Evolutionary conservation across 1,140 invertebrate species (phyloP).

Genomic region (Drosophila parabipectinata): DNA sequence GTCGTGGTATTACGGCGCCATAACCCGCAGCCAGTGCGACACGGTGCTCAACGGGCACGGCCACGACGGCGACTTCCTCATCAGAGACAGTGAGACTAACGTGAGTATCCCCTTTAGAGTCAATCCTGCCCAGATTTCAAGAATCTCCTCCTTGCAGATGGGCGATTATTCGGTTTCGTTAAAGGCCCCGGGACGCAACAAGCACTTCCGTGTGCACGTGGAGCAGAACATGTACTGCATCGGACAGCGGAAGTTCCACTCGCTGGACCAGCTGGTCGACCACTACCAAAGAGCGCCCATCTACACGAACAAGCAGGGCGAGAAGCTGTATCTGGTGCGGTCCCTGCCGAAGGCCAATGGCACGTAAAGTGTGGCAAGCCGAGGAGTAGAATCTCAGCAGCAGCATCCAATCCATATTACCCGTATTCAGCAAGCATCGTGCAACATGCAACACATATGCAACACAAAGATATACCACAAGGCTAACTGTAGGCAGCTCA

Average conservation of each 20-base stretch:
- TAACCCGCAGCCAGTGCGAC: slow-evolving; percentile 97
- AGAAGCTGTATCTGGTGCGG: slow-evolving; percentile 96
- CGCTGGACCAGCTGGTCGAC: slow-evolving; percentile 97
- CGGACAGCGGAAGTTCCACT: slow-evolving; percentile 98
- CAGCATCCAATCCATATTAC: slow-evolving; percentile 52
- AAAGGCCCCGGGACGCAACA: slow-evolving; percentile 98
- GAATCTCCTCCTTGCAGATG: slow-evolving; percentile 88
- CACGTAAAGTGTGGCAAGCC: slow-evolving; percentile 64
- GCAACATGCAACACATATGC: slow-evolving; percentile 20
- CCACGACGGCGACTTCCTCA: slow-evolving; percentile 98
- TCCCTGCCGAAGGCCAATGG: slow-evolving; percentile 90
- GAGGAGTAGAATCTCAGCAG: slow-evolving; percentile 33
- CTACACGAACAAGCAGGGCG: slow-evolving; percentile 97
- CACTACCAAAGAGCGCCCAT: slow-evolving; percentile 99
- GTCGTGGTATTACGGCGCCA: slow-evolving; percentile 98
- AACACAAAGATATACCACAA: slow-evolving; percentile 56
- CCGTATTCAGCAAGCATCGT: slow-evolving; percentile 55
- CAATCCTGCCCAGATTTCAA: background rate
- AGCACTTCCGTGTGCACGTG: slow-evolving; percentile 99
- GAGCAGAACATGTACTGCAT: slow-evolving; percentile 97
- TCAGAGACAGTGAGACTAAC: slow-evolving; percentile 99
- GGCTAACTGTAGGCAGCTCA: slow-evolving; percentile 55
- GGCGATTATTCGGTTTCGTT: slow-evolving; percentile 99
- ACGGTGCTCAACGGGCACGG: slow-evolving; percentile 96
- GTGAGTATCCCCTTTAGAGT: slow-evolving; percentile 87